Percentiles rank a stretch among this genome's conserved stretches.
Evolutionary conservation across 1,140 invertebrate species (phyloP).

Genomic region (Heliconius nattereri): DNA sequence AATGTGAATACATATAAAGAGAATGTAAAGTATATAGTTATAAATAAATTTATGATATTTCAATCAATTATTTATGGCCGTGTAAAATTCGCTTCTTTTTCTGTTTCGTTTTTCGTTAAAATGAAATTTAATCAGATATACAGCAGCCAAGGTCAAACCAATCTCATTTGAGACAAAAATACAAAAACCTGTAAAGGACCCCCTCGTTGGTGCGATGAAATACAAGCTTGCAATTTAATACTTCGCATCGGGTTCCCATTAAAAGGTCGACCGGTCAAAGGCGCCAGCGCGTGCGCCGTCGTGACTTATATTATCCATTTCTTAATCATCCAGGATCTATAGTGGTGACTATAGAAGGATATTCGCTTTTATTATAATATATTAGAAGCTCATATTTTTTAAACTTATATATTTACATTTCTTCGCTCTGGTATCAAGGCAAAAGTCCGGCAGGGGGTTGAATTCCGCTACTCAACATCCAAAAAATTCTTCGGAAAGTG

Average conservation of each 20-base stretch:
- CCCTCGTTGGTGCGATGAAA: conserved; percentile 36
- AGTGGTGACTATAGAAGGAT: background rate
- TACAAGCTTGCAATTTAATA: conserved; percentile 39
- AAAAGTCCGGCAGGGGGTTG: no score
- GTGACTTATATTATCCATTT: conserved; percentile 24
- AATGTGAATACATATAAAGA: background rate
- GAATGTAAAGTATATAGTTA: background rate
- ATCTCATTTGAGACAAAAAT: conserved; percentile 20
- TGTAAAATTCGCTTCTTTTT: background rate
- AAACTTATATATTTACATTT: no score
- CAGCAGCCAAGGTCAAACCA: conserved; percentile 13
- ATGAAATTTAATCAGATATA: conserved; percentile 3
- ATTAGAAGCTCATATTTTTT: background rate
- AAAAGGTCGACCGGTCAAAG: conserved; percentile 42
- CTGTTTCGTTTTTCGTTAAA: background rate
- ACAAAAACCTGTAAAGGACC: conserved; percentile 23
- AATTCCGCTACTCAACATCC: no score
- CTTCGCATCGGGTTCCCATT: conserved; percentile 38
- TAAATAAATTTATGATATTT: background rate
- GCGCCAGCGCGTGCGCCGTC: conserved; percentile 16
- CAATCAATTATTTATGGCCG: background rate
- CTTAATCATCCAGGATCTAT: conserved; percentile 3
- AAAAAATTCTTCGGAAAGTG: no score
- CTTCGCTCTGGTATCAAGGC: no score
- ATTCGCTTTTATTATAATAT: background rate